Evolutionary conservation across 2,888 invertebrate species (phyloP).

Genomic region (Habrosyne pyritoides): DNA sequence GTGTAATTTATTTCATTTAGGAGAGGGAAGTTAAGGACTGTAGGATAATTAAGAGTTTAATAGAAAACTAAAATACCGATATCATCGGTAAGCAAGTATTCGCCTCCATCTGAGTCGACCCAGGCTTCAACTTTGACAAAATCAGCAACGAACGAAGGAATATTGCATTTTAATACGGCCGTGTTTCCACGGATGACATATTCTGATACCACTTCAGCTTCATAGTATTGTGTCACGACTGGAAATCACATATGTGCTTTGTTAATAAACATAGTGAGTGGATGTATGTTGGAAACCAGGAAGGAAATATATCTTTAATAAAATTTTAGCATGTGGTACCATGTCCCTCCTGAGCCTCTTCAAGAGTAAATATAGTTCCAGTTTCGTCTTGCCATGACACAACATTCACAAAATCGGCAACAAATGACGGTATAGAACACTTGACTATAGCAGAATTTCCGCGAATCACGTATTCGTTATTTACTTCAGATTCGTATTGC

Average conservation of each 20-base stretch:
- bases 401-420: slow-evolving; percentile 95
- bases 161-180: slow-evolving; percentile 94
- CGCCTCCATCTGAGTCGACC: slow-evolving; percentile 86
- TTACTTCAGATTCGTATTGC: slow-evolving; percentile 95
- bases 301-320: slow-evolving; percentile 8
- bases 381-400: slow-evolving; percentile 93
- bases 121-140: slow-evolving; percentile 95
- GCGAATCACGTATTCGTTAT: slow-evolving; percentile 95
- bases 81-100: slow-evolving; percentile 87
- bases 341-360: slow-evolving; percentile 61
- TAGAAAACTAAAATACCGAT: slow-evolving; percentile 85
- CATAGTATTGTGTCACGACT: slow-evolving; percentile 95
- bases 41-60: slow-evolving; percentile 18
- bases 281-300: slow-evolving; percentile 21
- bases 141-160: slow-evolving; percentile 95
- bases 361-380: slow-evolving; percentile 78
- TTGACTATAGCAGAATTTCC: slow-evolving; percentile 95
- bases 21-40: not conserved
- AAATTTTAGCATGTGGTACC: slow-evolving; percentile 48
- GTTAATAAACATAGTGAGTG: slow-evolving; percentile 18
- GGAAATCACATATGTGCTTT: slow-evolving; percentile 49
- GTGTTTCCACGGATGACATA: slow-evolving; percentile 95
- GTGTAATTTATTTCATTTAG: not conserved
- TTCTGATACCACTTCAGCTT: slow-evolving; percentile 94
- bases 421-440: slow-evolving; percentile 96